phyloP scores from a whole-genome alignment of 2,113 vertebrate genomes.

The Phrynosoma blainvillii region DNA sequence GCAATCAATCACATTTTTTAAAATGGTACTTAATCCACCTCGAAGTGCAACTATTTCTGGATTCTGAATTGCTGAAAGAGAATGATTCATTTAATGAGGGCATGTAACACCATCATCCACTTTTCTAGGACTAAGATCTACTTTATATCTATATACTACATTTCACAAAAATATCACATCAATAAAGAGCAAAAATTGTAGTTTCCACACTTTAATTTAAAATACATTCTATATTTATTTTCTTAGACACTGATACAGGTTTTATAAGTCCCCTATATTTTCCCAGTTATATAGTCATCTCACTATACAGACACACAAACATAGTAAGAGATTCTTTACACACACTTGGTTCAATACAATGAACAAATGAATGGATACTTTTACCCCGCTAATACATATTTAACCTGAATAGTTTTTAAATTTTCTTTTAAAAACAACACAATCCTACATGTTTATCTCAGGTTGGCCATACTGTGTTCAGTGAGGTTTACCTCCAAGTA shows the following conservation, averaged over 20 bases:
- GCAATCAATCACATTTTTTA: constrained; percentile 98
- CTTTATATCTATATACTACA: neutral
- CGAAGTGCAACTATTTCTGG: constrained; percentile 95
- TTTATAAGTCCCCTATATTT: neutral
- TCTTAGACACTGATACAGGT: neutral
- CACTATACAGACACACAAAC: no score
- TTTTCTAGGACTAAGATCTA: neutral
- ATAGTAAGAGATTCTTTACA: neutral
- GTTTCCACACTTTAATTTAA: accelerated
- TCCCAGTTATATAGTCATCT: neutral
- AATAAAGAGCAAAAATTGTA: neutral
- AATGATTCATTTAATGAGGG: neutral
- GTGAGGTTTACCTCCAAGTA: neutral
- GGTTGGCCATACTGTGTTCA: neutral
- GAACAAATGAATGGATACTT: neutral
- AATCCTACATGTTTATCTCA: no score
- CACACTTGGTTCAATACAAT: neutral
- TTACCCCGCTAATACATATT: no score
- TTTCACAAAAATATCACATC: neutral
- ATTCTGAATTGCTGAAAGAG: constrained; percentile 91
- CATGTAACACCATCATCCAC: neutral
- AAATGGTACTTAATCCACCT: constrained; percentile 94
- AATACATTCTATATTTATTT: neutral
- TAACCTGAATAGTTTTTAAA: neutral
- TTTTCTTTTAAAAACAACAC: neutral